phyloP scores from a whole-genome alignment of 1,140 invertebrate species.

The Asobara japonica region DNA sequence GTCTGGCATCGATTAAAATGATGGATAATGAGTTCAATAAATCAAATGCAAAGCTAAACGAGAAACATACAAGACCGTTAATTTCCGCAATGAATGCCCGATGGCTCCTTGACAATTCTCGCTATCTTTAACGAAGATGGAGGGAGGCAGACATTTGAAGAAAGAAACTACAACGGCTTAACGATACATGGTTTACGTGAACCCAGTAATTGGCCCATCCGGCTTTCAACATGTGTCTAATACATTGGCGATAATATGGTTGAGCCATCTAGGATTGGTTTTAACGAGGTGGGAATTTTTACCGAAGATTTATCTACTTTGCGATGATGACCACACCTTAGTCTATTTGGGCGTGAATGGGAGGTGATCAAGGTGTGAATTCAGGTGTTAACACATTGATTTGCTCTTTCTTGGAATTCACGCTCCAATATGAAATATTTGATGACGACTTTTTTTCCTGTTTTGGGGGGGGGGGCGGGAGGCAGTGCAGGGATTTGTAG shows the following conservation, averaged over 20 bases:
- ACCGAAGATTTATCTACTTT: not conserved
- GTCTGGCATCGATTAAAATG: not conserved
- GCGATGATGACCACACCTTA: not conserved
- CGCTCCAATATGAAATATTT: too few species aligned
- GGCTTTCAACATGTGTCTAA: not conserved
- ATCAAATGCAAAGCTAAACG: not conserved
- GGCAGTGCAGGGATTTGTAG: too few species aligned
- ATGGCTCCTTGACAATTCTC: not conserved
- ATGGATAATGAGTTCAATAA: not conserved
- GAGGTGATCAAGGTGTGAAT: not conserved
- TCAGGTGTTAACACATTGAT: not conserved
- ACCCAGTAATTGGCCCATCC: slow-evolving; percentile 9
- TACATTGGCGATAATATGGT: not conserved
- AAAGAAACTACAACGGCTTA: not conserved
- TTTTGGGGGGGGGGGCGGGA: too few species aligned
- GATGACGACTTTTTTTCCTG: too few species aligned
- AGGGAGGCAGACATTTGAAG: not conserved
- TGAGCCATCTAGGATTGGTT: not conserved
- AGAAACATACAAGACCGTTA: slow-evolving; percentile 1
- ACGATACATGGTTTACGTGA: slow-evolving; percentile 3
- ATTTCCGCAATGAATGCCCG: not conserved
- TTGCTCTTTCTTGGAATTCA: not conserved
- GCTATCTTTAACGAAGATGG: not conserved
- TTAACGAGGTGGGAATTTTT: not conserved
- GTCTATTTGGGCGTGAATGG: not conserved